phyloP scores from a whole-genome alignment of 2,888 invertebrate genomes.

The Diadegma fenestrale region DNA sequence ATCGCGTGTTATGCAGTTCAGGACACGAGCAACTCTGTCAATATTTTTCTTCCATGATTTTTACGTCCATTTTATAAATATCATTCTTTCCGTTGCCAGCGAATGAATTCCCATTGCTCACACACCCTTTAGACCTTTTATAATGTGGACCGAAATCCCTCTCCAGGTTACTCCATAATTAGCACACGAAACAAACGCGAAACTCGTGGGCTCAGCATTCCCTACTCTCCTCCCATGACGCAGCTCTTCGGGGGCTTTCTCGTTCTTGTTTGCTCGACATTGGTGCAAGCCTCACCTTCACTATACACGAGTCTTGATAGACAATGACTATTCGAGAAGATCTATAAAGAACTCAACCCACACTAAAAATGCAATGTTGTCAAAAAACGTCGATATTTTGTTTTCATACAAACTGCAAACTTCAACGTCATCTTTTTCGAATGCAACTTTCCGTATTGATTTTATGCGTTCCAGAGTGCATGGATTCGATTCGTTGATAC shows the following conservation, averaged over 20 bases:
- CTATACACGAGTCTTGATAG: slow-evolving; percentile 38
- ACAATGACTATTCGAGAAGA: slow-evolving; percentile 18
- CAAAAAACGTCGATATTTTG: no score
- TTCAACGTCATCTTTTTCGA: no score
- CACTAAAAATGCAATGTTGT: no score
- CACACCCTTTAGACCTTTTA: slow-evolving; percentile 4
- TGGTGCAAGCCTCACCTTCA: background rate
- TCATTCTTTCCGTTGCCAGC: background rate
- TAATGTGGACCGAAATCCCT: slow-evolving; percentile 25
- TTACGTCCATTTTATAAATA: background rate
- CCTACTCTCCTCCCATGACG: slow-evolving; percentile 54
- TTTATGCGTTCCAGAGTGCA: background rate
- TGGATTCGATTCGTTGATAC: background rate
- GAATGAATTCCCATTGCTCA: background rate
- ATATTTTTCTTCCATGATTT: background rate
- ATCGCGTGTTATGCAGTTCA: background rate
- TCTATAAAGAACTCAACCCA: no score
- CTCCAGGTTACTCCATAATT: slow-evolving; percentile 61
- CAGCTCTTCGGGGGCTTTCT: slow-evolving; percentile 48
- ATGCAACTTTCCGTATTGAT: background rate
- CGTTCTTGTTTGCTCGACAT: slow-evolving; percentile 26
- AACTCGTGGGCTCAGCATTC: slow-evolving; percentile 45
- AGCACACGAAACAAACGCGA: slow-evolving; percentile 59
- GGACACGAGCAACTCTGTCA: background rate
- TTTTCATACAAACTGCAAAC: no score